Base-by-base conservation (phyloP, 2,113 vertebrate species). In the Halcyon malimbica region DNA sequence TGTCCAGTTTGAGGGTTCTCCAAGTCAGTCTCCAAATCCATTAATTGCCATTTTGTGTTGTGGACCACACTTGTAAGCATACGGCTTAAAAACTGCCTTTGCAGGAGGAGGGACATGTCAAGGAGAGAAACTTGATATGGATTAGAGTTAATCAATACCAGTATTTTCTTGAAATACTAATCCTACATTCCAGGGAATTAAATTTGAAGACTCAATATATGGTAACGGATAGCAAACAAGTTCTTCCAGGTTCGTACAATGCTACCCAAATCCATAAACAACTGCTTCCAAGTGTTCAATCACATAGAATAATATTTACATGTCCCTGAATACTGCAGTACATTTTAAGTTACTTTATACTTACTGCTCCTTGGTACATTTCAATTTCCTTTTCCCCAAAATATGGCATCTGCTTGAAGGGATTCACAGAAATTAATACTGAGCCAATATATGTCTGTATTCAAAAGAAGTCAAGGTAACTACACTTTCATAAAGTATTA, bases 331-430 rank as follows among this genome's bases (percentile, higher is more conserved):
- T 25, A 83, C 11, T 19, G 25, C 25, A 50, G n/a, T n/a, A 24
- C 44, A 54, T 73, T 75, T 84, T 10, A 59, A 23, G 64, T 33
- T 16, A 10, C 11, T 62, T 70, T 93, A 99, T 93, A 99, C 99
- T 99, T 98, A 99, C 99, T 60, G 99, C 99, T 91, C 99, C 99
- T 97, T 99, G 99, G 97, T 99, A 99, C 99, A 99, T 99, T 97
- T 99, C 99, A 60, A 99, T 98, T 97, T 99, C 99, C 91, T 99
- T 99, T 44, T 99, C 99, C 26, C 99, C 99, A 96, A 99, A 99
- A 96, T 99, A 99, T 0, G 99, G 99, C 99, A 99, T 99, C 98
- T 99, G 99, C 96, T 99, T 99, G 97, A 99, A 99, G 67, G 99
- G 99, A 96, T 99, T 99, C 96, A 99, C 95, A 6, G 99, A 99